These are phyloP conservation scores for Crypturellus undulatus DNA, from an alignment of 2,113 vertebrate genomes.

Conservation along the genomic window DNA sequence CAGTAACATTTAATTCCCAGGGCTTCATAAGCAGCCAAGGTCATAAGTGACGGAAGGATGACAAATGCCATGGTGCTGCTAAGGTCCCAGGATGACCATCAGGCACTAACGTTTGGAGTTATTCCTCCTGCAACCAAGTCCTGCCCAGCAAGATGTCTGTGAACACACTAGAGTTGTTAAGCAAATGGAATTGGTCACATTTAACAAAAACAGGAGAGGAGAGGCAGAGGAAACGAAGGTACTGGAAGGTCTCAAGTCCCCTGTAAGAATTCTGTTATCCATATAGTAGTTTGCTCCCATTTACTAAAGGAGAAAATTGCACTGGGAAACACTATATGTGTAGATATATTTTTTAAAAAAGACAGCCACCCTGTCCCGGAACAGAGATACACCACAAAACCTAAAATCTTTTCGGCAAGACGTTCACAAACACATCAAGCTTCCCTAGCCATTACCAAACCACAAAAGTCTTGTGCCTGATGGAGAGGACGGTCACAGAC, in stretches of 20 bases:
- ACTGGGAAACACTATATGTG: neutral
- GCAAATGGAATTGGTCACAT: neutral
- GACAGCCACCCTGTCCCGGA: neutral
- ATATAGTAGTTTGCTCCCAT: neutral
- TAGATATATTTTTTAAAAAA: no score
- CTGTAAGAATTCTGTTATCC: neutral
- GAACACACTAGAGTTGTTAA: neutral
- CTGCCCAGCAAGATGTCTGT: neutral
- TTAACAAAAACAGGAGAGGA: neutral
- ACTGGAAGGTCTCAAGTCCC: neutral
- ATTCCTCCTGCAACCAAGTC: neutral
- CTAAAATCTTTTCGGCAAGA: neutral
- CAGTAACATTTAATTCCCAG: neutral
- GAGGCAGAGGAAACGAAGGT: no score
- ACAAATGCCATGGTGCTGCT: neutral
- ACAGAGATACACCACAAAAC: neutral
- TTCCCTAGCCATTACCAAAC: neutral
- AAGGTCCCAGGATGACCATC: accelerated
- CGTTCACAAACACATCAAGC: neutral
- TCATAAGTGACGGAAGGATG: neutral
- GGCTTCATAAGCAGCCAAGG: neutral
- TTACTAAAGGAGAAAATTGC: neutral
- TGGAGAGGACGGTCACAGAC: accelerated
- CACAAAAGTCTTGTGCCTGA: neutral
- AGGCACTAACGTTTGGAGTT: neutral